Conservation (phyloP, 2,113 vertebrate species). For the Rallus limicola region DNA sequence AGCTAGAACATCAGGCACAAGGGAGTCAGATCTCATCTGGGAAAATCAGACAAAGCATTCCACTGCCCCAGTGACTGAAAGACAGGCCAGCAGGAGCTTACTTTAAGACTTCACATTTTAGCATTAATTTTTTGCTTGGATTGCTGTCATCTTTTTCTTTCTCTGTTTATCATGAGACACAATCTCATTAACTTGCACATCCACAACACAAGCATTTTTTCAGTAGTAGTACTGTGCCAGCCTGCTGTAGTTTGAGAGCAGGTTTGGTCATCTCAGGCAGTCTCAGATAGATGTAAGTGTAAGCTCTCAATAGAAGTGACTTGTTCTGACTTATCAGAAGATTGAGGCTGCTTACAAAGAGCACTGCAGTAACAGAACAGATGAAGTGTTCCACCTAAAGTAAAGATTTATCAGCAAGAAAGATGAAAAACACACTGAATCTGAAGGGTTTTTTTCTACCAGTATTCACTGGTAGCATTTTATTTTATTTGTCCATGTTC, state of each 20-base stretch:
- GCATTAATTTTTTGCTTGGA: background rate
- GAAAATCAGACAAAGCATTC: background rate
- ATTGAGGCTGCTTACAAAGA: background rate
- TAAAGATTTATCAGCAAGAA: background rate
- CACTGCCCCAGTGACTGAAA: background rate
- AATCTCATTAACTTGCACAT: background rate
- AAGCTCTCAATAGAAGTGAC: background rate
- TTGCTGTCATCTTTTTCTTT: background rate
- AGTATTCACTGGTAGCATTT: background rate
- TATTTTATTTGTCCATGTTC: too few species aligned
- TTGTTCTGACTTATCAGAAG: background rate
- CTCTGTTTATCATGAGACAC: background rate
- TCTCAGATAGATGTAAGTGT: rapidly evolving
- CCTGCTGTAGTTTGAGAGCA: background rate
- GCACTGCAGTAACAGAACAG: background rate
- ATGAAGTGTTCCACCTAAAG: background rate
- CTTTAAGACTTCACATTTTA: background rate
- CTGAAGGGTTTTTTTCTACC: background rate
- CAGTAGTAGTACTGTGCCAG: background rate
- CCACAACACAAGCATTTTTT: background rate
- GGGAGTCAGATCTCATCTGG: background rate
- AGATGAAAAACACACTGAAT: too few species aligned
- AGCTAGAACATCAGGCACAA: rapidly evolving
- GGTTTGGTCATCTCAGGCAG: background rate
- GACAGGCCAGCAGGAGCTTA: background rate